Base-by-base conservation (phyloP, 2,888 invertebrate genomes). In the Eurytoma adleriae region DNA sequence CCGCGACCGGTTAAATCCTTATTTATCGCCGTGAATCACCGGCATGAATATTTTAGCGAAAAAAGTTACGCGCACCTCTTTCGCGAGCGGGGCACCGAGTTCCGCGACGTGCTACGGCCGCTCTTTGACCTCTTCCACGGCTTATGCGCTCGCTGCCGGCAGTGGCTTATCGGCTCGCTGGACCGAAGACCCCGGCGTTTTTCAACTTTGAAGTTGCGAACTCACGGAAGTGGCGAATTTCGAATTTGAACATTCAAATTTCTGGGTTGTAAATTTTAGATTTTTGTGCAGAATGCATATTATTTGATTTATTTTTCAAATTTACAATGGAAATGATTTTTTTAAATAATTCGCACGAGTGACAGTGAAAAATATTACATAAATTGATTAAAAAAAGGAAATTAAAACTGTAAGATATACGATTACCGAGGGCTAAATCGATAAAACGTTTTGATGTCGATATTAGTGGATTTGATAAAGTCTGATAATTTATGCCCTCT, bases 21-120 rank as follows among this genome's bases (percentile, higher is more conserved):
- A 84, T 85, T 85, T 85, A 85, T 84, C 78, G 79, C 80, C 78
- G 80, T 85, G 86, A 86, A 86, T 86, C 84, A 86, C 81, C 83
- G 79, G 78, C 81, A 82, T 84, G 83, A 85, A 85, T 84, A 84
- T 83, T 84, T 84, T 80, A 54, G 40, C 27, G 75, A 72, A 72
- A 72, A 83, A 82, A 83, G 71, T 83, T 78, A 59, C 71, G 79
- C 79, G 71, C 61, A 27, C 78, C 27, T 20, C 62, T 80, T 73
- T 64, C 70, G 70, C 54, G 56, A 56, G 40, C 40, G 24, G 62
- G 40, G 64, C 64, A 40, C 4, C 24, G 20, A 24, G 14, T 14
- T 16, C 20, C 13, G 20, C 20, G 4, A 7, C n/a, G 57, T 27
- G 56, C 20, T 3, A 10, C 30, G 52, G 18, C 27, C 18, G 20